These are phyloP conservation scores for Notocelia uddmanniana DNA, from an alignment of 2,888 invertebrate species.

Conservation along the genomic window DNA sequence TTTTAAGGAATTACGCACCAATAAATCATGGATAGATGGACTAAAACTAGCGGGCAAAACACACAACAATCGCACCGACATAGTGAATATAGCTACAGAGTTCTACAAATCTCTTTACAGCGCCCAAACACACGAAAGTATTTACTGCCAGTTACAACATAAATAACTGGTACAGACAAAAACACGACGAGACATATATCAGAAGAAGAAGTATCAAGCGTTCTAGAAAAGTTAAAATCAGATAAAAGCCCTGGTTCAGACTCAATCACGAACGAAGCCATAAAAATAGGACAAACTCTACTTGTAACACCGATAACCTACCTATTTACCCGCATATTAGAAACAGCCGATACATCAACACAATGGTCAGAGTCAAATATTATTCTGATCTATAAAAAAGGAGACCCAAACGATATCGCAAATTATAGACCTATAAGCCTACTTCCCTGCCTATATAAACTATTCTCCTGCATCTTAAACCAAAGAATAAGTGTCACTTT, in stretches of 20 bases:
- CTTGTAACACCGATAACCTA: constrained; percentile 7
- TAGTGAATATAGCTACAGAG: constrained; percentile 32
- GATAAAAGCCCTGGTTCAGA: too few species aligned
- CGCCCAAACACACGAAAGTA: constrained; percentile 9
- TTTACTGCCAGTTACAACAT: not conserved
- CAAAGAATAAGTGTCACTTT: too few species aligned
- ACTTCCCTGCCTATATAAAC: too few species aligned
- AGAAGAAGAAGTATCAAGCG: constrained; percentile 18
- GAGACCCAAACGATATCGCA: too few species aligned
- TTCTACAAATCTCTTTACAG: constrained; percentile 34
- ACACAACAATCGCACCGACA: constrained; percentile 28
- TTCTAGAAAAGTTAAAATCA: constrained; percentile 28
- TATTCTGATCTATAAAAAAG: too few species aligned
- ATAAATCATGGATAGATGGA: constrained; percentile 40
- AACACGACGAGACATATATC: not conserved
- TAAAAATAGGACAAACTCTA: constrained; percentile 9
- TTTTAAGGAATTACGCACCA: constrained; percentile 28
- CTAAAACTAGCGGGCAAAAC: constrained; percentile 20
- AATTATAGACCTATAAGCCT: too few species aligned
- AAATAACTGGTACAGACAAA: not conserved
- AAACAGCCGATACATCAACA: too few species aligned
- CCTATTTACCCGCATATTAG: not conserved
- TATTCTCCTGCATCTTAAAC: too few species aligned
- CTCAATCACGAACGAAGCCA: constrained; percentile 23
- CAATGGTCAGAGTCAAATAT: too few species aligned